Base-by-base conservation (phyloP, 2,888 invertebrate species). In the Ornithoptera alexandrae region DNA sequence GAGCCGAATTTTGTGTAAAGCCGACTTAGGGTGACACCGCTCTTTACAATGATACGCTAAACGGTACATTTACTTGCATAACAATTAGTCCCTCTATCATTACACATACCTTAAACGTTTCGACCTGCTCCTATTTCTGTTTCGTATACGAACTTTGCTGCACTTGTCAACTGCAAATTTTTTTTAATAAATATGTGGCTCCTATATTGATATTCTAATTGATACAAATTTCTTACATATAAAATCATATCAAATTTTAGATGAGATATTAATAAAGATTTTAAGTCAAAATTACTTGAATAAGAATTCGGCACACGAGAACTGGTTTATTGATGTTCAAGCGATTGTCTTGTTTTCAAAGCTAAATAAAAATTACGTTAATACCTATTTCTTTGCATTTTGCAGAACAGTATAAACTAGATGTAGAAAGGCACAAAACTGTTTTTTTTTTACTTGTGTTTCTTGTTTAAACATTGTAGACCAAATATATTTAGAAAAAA, bases 1-100 rank as follows among this genome's bases (percentile, higher is more conserved):
- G 50, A 84, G 85, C 89, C 89, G 88, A 90, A 88, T 84, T 87
- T 82, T 83, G 77, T 80, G 78, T 77, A 73, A 78, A 79, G 77
- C 79, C 79, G 81, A 74, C 81, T 76, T 79, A 72, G 71, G 84
- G 82, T 88, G 90, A 89, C 89, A 89, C 75, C 75, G 74, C 79
- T 79, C 74, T 79, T 76, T 74, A 82, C 78, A 81, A 77, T 74
- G 71, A 70, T 71, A 73, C 72, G 78, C 74, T 81, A 77, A 81
- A 75, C 67, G 76, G 71, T 74, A 74, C 73, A 74, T 74, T 77
- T 77, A 76, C 76, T 72, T 71, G 68, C 53, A 68, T 63, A 64
- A 68, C 72, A 73, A 72, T 74, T 76, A 74, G 73, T 70, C 56
- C 17, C 53, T 61, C 70, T 70, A 75, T 74, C 73, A 76, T 72